Conservation (phyloP, 1,140 invertebrate species). For the Helicoverpa zea region DNA sequence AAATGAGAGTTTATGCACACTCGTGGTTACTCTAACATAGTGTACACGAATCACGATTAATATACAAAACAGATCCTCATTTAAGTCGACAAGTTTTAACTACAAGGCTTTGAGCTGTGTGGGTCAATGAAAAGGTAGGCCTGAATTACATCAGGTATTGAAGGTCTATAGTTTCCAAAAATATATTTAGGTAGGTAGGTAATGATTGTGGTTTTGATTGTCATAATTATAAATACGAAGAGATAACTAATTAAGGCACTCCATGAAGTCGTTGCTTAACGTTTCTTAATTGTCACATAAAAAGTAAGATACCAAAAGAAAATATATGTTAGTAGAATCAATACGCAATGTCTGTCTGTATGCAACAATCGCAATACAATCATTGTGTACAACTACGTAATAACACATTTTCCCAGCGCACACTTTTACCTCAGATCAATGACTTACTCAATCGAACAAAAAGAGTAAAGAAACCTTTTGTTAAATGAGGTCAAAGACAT, state of each 20-base stretch:
- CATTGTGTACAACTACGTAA: constrained; percentile 14
- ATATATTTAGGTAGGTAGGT: too few species aligned
- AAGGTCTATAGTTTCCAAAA: too few species aligned
- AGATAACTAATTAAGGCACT: neutral
- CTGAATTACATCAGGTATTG: too few species aligned
- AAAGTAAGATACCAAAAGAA: neutral
- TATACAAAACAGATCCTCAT: too few species aligned
- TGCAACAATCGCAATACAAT: neutral
- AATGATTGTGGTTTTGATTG: too few species aligned
- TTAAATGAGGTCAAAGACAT: constrained; percentile 43
- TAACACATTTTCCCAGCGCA: constrained; percentile 10
- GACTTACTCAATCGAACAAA: constrained; percentile 30
- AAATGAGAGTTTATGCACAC: constrained; percentile 36
- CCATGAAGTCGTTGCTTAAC: too few species aligned
- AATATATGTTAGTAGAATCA: neutral
- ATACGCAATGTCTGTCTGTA: neutral
- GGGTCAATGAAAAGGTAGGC: too few species aligned
- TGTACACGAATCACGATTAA: neutral
- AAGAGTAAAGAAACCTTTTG: neutral
- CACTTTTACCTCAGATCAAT: constrained; percentile 27
- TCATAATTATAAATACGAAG: neutral
- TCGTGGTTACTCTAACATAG: neutral
- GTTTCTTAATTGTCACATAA: too few species aligned
- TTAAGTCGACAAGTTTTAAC: too few species aligned
- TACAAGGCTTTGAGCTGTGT: too few species aligned